A percentile compares a stretch with the other conserved stretches of the same genome.
These are phyloP conservation scores for Drosophila jambulina DNA, from an alignment of 1,140 invertebrate genomes.

Conservation along the genomic window DNA sequence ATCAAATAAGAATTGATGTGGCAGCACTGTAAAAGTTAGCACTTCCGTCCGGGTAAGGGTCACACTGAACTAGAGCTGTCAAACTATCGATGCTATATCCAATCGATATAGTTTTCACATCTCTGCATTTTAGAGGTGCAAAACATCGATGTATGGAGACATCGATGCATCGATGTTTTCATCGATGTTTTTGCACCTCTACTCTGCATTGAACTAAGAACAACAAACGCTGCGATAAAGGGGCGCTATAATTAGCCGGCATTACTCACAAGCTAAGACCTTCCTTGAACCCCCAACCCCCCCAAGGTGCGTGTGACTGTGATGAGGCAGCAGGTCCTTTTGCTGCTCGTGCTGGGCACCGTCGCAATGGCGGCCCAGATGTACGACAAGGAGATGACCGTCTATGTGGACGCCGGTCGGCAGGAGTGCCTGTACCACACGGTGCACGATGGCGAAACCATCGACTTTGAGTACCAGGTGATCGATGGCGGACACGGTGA, in stretches of 20 bases:
- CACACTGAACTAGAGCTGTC: neutral
- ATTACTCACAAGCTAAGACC: slow-evolving; percentile 6
- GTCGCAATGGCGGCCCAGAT: slow-evolving; percentile 7
- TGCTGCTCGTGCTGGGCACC: neutral
- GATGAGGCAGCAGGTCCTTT: slow-evolving; percentile 2
- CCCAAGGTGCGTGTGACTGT: neutral
- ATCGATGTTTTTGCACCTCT: no score
- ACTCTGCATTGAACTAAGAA: slow-evolving; percentile 1
- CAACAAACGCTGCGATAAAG: slow-evolving; percentile 21
- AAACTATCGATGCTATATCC: neutral
- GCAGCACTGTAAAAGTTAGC: neutral
- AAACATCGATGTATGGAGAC: no score
- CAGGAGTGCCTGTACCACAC: slow-evolving; percentile 90
- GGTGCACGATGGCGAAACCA: slow-evolving; percentile 87
- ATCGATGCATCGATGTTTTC: no score
- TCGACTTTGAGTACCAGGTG: slow-evolving; percentile 92
- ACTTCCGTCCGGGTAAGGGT: no score
- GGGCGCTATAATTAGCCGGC: slow-evolving; percentile 16
- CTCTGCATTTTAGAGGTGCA: neutral
- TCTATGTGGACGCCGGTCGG: slow-evolving; percentile 89
- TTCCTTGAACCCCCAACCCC: neutral
- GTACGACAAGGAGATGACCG: slow-evolving; percentile 89
- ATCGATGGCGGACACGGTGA: slow-evolving; percentile 92
- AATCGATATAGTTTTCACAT: neutral
- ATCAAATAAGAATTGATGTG: no score